phyloP scores from a whole-genome alignment of 2,888 invertebrate species.

The Sinotaia quadrata region DNA sequence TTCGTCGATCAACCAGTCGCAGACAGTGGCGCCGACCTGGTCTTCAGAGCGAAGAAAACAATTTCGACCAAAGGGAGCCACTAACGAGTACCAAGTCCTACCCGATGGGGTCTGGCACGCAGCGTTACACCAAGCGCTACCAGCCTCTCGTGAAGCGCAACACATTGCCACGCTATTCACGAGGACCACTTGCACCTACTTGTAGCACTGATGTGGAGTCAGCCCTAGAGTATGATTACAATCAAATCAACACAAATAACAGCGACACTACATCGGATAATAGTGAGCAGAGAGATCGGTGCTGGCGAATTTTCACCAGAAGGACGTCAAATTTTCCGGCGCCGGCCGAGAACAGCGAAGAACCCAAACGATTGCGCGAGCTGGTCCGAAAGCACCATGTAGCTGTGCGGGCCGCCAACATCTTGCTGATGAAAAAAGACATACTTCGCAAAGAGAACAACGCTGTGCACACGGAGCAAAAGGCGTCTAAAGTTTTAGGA shows the following conservation, averaged over 20 bases:
- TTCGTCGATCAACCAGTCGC: conserved; percentile 57
- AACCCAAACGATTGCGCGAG: conserved; percentile 45
- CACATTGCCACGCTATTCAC: conserved; percentile 33
- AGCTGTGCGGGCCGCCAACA: conserved; percentile 65
- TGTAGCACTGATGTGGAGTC: neutral
- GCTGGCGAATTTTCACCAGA: neutral
- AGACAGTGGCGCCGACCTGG: conserved; percentile 37
- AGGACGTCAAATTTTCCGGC: neutral
- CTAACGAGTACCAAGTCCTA: conserved; percentile 14
- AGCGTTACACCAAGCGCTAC: conserved; percentile 11
- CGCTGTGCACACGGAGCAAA: conserved; percentile 88
- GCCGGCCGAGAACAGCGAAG: neutral
- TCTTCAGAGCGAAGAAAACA: conserved; percentile 16
- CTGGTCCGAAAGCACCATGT: conserved; percentile 65
- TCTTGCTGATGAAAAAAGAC: conserved; percentile 54
- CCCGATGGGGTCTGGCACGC: neutral
- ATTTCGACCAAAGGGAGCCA: neutral
- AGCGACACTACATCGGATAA: neutral
- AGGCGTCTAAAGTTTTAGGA: conserved; percentile 87
- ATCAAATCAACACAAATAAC: conserved; percentile 3
- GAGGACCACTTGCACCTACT: neutral
- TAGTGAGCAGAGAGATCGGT: conserved; percentile 23
- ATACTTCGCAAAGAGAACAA: conserved; percentile 41
- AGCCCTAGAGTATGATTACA: neutral
- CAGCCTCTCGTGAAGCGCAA: conserved; percentile 33